Conservation (phyloP, 2,113 vertebrate genomes). For the Neodontobutis hainanensis region DNA sequence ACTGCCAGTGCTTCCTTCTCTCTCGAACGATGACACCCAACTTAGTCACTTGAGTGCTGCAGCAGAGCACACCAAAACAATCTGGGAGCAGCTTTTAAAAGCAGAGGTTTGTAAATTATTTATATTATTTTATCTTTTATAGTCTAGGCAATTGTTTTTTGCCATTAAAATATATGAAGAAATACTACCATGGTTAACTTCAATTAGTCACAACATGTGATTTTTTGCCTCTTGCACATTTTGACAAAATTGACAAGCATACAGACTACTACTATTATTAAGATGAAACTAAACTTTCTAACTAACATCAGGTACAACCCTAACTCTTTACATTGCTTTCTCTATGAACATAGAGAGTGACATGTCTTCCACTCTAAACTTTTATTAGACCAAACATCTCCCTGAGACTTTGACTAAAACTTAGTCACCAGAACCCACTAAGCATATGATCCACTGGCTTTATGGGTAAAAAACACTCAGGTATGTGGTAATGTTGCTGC, state of each 20-base stretch:
- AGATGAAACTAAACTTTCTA: no score
- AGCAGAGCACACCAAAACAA: conserved; percentile 38
- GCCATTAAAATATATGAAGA: no score
- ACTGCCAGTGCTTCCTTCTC: conserved; percentile 35
- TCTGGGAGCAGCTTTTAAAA: conserved; percentile 10
- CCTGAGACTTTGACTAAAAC: background rate
- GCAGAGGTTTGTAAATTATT: no score
- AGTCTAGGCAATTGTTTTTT: no score
- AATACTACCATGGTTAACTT: no score
- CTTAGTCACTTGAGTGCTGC: conserved; percentile 69
- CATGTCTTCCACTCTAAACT: background rate
- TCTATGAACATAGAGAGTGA: background rate
- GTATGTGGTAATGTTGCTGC: conserved; percentile 46
- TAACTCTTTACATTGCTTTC: background rate
- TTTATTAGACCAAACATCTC: background rate
- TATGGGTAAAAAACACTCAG: conserved; percentile 35
- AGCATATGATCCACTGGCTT: conserved; percentile 40
- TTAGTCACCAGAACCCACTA: conserved; percentile 23
- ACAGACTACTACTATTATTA: no score
- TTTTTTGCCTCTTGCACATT: no score
- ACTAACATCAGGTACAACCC: no score
- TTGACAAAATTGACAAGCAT: no score
- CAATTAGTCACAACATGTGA: no score
- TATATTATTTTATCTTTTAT: no score
- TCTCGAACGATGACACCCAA: conserved; percentile 68